A percentile compares a stretch with the other conserved stretches of the same genome.
Evolutionary conservation across 2,888 invertebrate species (phyloP).

Genomic region (Tachina grossa): DNA sequence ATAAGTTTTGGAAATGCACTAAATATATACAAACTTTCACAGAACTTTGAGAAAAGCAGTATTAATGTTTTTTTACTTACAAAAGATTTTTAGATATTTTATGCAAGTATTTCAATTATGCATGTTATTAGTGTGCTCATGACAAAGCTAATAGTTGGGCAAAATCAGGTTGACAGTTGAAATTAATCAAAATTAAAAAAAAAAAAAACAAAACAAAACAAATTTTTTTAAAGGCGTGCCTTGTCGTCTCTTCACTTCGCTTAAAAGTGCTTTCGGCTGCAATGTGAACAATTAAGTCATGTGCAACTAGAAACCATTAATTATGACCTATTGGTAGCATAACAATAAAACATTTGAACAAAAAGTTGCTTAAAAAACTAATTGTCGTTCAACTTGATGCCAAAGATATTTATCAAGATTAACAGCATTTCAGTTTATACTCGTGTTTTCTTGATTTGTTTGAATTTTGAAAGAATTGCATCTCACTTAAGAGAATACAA

Average conservation of each 20-base stretch:
- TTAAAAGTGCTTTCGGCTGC: constrained; percentile 1
- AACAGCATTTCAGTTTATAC: constrained; percentile 42
- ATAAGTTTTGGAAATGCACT: too few relatives aligned
- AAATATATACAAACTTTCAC: too few relatives aligned
- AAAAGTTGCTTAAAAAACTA: background rate
- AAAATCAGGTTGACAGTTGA: constrained; percentile 25
- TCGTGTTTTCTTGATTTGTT: background rate
- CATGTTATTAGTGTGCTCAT: too few relatives aligned
- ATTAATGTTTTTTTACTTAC: too few relatives aligned
- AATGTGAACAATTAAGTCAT: background rate
- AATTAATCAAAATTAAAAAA: background rate
- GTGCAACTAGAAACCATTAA: background rate
- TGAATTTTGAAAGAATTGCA: background rate
- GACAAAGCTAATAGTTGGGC: background rate
- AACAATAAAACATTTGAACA: background rate
- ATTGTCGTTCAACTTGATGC: constrained; percentile 57
- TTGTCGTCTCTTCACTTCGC: background rate
- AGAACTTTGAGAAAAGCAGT: too few relatives aligned
- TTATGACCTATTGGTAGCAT: constrained; percentile 1
- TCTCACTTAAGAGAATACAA: background rate
- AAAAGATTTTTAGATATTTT: too few relatives aligned
- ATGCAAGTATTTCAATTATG: too few relatives aligned
- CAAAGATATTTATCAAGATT: constrained; percentile 71
- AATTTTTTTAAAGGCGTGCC: constrained; percentile 49
- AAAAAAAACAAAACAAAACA: background rate